Evolutionary conservation across 2,888 invertebrate genomes (phyloP).

Genomic region (Pachliopta kotzebuea): DNA sequence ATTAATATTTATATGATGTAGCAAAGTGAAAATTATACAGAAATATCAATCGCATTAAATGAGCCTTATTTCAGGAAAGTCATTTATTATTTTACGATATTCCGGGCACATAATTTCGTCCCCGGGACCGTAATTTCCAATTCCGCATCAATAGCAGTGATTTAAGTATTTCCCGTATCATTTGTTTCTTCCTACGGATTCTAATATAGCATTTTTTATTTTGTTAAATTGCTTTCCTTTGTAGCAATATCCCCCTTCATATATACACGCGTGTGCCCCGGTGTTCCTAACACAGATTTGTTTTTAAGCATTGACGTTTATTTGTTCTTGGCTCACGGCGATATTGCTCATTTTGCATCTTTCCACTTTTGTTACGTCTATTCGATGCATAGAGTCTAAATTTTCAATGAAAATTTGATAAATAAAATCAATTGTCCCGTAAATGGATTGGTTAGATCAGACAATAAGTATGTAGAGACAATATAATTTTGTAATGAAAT

Average conservation of each 20-base stretch:
- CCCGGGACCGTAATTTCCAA: slow-evolving; percentile 49
- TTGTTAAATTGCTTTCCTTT: slow-evolving; percentile 78
- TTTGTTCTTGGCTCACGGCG: slow-evolving; percentile 70
- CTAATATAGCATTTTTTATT: slow-evolving; percentile 73
- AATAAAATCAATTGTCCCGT: not conserved
- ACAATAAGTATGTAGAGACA: not conserved
- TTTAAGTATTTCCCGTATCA: slow-evolving; percentile 78
- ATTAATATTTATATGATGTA: not conserved
- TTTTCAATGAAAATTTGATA: not conserved
- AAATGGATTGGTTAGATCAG: not conserved
- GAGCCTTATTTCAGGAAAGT: slow-evolving; percentile 22
- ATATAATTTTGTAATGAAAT: no score
- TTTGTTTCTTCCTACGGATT: slow-evolving; percentile 66
- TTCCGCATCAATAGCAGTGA: slow-evolving; percentile 71
- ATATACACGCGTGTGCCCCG: slow-evolving; percentile 60
- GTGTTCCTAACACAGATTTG: slow-evolving; percentile 66
- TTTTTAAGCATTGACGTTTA: slow-evolving; percentile 75
- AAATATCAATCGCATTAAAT: slow-evolving; percentile 14
- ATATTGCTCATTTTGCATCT: slow-evolving; percentile 58
- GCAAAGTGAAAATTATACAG: slow-evolving; percentile 6
- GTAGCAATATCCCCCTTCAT: slow-evolving; percentile 61
- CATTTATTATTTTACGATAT: slow-evolving; percentile 45
- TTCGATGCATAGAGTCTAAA: slow-evolving; percentile 17
- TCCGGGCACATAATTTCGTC: slow-evolving; percentile 42
- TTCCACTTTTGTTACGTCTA: slow-evolving; percentile 32